These are phyloP conservation scores for Hypotaenidia philippensis DNA, from an alignment of 2,797 vertebrate genomes.

Conservation along the genomic window DNA sequence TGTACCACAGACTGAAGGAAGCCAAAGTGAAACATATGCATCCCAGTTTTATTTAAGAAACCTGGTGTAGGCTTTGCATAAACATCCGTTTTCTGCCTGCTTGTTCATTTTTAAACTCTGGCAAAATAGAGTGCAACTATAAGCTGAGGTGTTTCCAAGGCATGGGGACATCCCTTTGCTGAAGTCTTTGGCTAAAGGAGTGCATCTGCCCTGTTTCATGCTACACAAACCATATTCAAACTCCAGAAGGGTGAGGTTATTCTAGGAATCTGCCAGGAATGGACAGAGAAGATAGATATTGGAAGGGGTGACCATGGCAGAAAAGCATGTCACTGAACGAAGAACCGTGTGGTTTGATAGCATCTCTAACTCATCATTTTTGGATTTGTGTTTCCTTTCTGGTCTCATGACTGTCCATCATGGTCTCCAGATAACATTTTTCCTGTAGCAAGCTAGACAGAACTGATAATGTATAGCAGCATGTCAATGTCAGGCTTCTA, in stretches of 20 bases:
- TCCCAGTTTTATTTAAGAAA: background rate
- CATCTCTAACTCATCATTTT: background rate
- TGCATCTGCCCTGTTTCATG: background rate
- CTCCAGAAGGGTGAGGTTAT: background rate
- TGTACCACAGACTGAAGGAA: background rate
- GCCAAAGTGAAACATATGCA: background rate
- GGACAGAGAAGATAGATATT: background rate
- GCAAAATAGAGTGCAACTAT: background rate
- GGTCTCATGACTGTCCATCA: background rate
- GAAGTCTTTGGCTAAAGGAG: background rate
- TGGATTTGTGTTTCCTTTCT: background rate
- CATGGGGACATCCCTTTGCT: background rate
- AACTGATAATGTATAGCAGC: background rate
- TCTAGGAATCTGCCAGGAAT: background rate
- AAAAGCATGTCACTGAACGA: background rate
- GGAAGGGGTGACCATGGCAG: background rate
- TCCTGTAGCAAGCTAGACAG: background rate
- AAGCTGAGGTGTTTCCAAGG: background rate
- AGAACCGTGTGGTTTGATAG: background rate
- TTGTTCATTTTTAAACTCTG: background rate
- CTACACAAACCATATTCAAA: background rate
- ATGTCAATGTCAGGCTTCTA: background rate
- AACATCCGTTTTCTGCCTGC: background rate
- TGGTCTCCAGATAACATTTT: background rate
- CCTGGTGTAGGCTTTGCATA: background rate